Evolutionary conservation across 2,888 invertebrate species (phyloP), one percentile per base, ranked within the genome.

Genomic region (Harmothoe impar): DNA sequence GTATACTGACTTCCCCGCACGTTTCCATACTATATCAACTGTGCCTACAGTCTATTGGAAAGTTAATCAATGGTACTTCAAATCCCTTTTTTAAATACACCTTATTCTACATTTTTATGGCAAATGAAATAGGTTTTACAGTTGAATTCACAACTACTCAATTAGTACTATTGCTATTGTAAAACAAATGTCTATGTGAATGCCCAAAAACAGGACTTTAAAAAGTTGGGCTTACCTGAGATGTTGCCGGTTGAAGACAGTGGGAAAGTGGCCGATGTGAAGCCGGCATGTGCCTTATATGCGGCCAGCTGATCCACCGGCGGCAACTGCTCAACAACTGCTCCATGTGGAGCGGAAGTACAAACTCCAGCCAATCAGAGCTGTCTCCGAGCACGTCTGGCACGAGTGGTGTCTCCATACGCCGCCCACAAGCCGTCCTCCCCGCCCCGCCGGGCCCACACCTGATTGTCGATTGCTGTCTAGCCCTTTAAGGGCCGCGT

Each of bases 281-380:
- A 43, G 81, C 81, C 35, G 81, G 81, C 43, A 81, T 17, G 43
- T 81, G 81, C 20, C 81, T 81, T 81, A 23, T 81, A 81, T 81
- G 20, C 81, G 31, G 12, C 15, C 81, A 43, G 43, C 81, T 43
- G 81, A 35, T 81, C 81, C 17, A 29, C 77, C 62, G 62, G 62
- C n/a, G n/a, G n/a, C n/a, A n/a, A n/a, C 68, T 68, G 20, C 29
- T 31, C 25, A 25, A 20, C 17, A n/a, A n/a, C 7, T 3, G 77
- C 77, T 15, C 77, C 5, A 29, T 7, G 7, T 81, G 81, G 35
- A 35, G 35, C 81, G 43, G 81, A 43, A 43, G 81, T 25, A 7
- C 33, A 15, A 33, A 20, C 35, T 43, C 23, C 81, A 81, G 81
- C 81, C 81, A 81, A 81, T 81, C 81, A 81, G 35, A 33, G 77